Evolutionary conservation across 2,113 vertebrate genomes (phyloP), one percentile per base, ranked within the genome.

Genomic region (Lutjanus erythropterus): DNA sequence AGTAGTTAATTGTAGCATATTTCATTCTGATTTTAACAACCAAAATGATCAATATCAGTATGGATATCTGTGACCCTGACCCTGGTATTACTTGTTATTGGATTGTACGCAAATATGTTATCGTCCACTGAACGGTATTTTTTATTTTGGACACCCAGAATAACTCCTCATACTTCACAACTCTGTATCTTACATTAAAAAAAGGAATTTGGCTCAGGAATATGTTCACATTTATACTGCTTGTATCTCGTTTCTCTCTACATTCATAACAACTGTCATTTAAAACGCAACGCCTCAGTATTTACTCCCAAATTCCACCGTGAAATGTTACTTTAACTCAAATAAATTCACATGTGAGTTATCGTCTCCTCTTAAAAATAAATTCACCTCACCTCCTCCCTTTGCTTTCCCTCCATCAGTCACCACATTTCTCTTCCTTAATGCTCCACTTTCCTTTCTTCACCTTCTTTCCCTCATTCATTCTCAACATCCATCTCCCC

Each of bases 401-500:
- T 29, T 15, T 0, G 8, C 29, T 5, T 44, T 8, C 39, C 14
- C 52, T 35, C 21, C 2, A 18, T 53, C 19, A 21, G 21, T 46
- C 64, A 59, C n/a, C 49, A 14, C 35, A 46, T 42, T 25, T 18
- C 62, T 65, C n/a, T 25, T n/a, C 23, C 41, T 31, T 5, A 31
- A 56, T 1, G 16, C 56, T 59, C 31, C 10, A 9, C 31, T 25
- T 41, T 41, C 6, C 52, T 44, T 46, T 46, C 27, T 11, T 6
- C 68, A 21, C 18, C 15, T 18, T 37, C 64, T 33, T 12, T 23
- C 31, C 11, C 1, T n/a, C 46, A 19, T 27, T 37, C 41, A 11
- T 23, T 41, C 58, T 53, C 65, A 16, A 10, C 29, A 35, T 67
- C 66, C 44, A 69, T 65, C 56, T 50, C 37, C 31, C 9, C 52